Evolutionary conservation across 2,888 invertebrate species (phyloP).

Genomic region (Drosophila subquinaria): DNA sequence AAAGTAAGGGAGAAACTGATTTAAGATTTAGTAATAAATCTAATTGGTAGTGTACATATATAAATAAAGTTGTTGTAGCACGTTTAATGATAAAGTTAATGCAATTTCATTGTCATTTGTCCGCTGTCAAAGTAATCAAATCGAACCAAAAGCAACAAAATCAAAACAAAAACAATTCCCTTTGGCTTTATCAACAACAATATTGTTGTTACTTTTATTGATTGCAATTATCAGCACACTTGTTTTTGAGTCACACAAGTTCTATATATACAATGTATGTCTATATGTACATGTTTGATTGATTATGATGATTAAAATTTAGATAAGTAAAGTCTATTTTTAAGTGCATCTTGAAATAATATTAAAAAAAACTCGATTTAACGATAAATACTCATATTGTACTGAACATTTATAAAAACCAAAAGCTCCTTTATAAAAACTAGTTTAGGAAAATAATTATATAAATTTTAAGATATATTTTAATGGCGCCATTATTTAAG

Average conservation of each 20-base stretch:
- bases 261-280: background rate
- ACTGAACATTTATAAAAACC: no score
- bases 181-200: constrained; percentile 37
- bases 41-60: background rate
- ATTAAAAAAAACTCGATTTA: background rate
- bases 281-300: background rate
- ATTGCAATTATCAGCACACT: constrained; percentile 30
- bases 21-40: background rate
- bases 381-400: no score
- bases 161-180: constrained; percentile 12
- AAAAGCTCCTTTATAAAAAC: no score
- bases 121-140: constrained; percentile 19
- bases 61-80: background rate
- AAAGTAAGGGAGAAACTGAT: background rate
- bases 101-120: constrained; percentile 14
- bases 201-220: constrained; percentile 12
- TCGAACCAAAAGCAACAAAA: constrained; percentile 22
- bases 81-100: background rate
- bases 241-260: constrained; percentile 10
- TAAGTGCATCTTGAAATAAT: constrained; percentile 1
- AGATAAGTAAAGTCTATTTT: constrained; percentile 16
- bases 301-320: constrained; percentile 25
- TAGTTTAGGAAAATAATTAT: no score
- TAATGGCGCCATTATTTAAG: no score
- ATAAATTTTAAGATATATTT: no score